Evolutionary conservation across 2,797 vertebrate genomes (phyloP).

Genomic region (Nothura maculosa): DNA sequence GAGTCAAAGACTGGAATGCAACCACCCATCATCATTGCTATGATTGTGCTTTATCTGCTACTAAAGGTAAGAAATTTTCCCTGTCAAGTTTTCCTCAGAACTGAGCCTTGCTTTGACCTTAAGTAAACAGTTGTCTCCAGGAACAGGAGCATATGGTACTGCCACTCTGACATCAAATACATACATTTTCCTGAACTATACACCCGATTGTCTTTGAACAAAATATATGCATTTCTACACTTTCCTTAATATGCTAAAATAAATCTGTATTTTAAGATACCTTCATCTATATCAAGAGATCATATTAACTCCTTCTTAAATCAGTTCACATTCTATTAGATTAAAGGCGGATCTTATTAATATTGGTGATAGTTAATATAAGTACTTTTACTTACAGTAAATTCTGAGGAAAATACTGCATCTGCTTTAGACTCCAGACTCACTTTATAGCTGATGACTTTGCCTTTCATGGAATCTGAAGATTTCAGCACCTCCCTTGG

Average conservation of each 20-base stretch:
- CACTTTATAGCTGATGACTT: background rate
- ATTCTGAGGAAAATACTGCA: background rate
- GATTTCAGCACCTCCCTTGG: background rate
- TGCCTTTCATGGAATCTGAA: background rate
- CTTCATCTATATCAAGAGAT: rapidly evolving
- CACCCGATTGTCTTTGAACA: background rate
- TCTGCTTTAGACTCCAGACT: background rate
- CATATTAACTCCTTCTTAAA: background rate
- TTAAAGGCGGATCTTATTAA: background rate
- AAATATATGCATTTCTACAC: background rate
- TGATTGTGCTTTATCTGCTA: background rate
- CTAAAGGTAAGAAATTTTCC: slow-evolving; percentile 8
- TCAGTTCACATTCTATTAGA: background rate
- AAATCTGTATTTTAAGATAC: background rate
- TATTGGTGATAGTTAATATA: background rate
- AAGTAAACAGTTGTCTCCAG: slow-evolving; percentile 42
- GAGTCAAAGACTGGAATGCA: slow-evolving; percentile 22
- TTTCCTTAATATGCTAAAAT: background rate
- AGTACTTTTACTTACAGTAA: background rate
- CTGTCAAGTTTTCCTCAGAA: slow-evolving; percentile 37
- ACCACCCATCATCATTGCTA: background rate
- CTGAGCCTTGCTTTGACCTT: slow-evolving; percentile 14
- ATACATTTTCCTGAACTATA: background rate
- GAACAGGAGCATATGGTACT: slow-evolving; percentile 17
- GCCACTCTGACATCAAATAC: background rate